Percentiles rank a stretch among this genome's conserved stretches.
Evolutionary conservation across 2,113 vertebrate genomes (phyloP).

Genomic region (Brienomyrus longianalis): DNA sequence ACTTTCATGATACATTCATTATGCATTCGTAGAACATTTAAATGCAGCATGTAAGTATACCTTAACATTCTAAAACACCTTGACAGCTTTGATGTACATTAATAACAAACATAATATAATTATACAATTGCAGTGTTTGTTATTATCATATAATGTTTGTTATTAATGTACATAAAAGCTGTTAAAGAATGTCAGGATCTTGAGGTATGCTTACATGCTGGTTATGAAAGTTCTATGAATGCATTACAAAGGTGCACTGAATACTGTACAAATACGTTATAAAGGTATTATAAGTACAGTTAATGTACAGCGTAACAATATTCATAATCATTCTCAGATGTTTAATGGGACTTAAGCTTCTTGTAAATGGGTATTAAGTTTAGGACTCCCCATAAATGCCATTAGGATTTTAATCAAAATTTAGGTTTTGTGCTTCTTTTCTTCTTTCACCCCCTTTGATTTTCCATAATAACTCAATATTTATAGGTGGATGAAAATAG

Average conservation of each 20-base stretch:
- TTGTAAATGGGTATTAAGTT: background rate
- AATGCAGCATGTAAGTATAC: background rate
- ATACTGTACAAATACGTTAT: background rate
- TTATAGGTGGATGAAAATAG: background rate
- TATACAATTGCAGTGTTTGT: background rate
- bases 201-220: background rate
- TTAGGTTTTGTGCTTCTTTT: background rate
- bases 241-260: background rate
- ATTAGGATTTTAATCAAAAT: background rate
- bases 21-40: background rate
- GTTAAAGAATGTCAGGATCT: background rate
- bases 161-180: background rate
- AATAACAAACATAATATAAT: background rate
- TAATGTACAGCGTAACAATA: background rate
- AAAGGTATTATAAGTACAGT: background rate
- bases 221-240: background rate
- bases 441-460: background rate
- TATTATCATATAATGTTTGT: background rate
- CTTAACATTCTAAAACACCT: background rate
- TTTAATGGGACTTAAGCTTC: background rate
- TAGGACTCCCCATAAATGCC: background rate
- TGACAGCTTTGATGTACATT: background rate
- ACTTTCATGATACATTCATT: background rate
- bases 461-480: background rate
- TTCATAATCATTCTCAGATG: background rate